phyloP scores from a whole-genome alignment of 2,797 vertebrate genomes.

The Danio choprae region DNA sequence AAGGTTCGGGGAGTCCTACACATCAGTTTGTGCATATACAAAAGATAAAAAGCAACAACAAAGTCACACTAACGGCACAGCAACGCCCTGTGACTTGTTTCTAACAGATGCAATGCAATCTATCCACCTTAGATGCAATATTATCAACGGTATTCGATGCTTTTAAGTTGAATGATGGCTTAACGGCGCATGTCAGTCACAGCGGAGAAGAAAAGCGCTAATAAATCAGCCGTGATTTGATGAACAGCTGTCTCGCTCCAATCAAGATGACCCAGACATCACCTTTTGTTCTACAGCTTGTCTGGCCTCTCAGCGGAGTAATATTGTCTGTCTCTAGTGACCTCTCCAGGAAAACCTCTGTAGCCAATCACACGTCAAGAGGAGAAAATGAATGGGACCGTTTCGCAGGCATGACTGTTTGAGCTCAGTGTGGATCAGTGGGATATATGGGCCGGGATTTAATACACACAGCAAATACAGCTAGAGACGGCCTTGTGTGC shows the following conservation, averaged over 20 bases:
- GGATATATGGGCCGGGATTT: neutral
- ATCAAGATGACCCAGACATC: slow-evolving; percentile 38
- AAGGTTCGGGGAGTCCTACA: too few species aligned
- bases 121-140: neutral
- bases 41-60: neutral
- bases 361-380: slow-evolving; percentile 33
- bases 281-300: slow-evolving; percentile 34
- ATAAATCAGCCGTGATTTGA: slow-evolving; percentile 36
- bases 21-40: too few species aligned
- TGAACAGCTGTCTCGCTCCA: slow-evolving; percentile 21
- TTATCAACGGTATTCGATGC: neutral
- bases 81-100: neutral
- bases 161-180: slow-evolving; percentile 7
- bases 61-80: neutral
- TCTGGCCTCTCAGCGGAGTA: slow-evolving; percentile 12
- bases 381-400: slow-evolving; percentile 18
- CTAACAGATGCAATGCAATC: neutral
- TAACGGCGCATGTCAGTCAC: slow-evolving; percentile 4
- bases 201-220: neutral
- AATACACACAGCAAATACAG: slow-evolving; percentile 20
- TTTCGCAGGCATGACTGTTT: slow-evolving; percentile 12
- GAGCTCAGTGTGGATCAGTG: slow-evolving; percentile 20
- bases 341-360: slow-evolving; percentile 15
- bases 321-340: slow-evolving; percentile 28
- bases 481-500: neutral